Evolutionary conservation across 2,797 vertebrate genomes (phyloP).

Genomic region (Scolopax rusticola): DNA sequence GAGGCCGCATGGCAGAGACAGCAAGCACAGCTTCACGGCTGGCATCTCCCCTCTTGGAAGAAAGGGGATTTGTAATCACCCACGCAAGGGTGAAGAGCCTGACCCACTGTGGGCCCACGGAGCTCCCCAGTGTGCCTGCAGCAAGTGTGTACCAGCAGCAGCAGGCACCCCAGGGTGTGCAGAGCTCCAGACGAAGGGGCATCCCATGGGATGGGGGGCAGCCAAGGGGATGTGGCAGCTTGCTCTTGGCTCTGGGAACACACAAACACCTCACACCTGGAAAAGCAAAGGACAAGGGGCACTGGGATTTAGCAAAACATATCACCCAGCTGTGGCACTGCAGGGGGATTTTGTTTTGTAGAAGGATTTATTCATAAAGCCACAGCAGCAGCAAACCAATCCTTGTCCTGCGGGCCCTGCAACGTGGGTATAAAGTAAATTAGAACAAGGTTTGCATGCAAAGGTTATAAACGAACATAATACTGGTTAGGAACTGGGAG

Average conservation of each 20-base stretch:
- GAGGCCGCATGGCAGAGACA: not conserved
- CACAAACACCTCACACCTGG: not conserved
- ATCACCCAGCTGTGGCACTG: not conserved
- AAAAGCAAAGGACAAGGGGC: not conserved
- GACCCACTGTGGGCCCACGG: not conserved
- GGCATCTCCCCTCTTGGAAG: not conserved
- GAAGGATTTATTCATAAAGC: conserved; percentile 62
- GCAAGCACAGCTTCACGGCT: not conserved
- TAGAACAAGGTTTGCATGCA: conserved; percentile 24
- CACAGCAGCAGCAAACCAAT: conserved; percentile 22
- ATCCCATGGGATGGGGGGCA: fast-evolving
- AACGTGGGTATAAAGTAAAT: conserved; percentile 46
- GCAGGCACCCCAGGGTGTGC: fast-evolving
- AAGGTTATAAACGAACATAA: conserved; percentile 39
- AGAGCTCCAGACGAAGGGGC: fast-evolving
- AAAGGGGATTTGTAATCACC: not conserved
- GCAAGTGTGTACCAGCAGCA: fast-evolving
- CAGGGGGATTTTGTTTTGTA: not conserved
- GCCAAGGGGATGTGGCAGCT: not conserved
- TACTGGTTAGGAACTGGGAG: not conserved
- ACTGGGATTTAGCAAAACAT: not conserved
- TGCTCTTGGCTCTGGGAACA: fast-evolving
- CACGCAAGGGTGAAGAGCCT: not conserved
- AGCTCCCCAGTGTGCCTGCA: not conserved
- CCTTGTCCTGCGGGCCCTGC: conserved; percentile 41